Evolutionary conservation across 2,797 vertebrate genomes (phyloP).

Genomic region (Poecilia velifera): DNA sequence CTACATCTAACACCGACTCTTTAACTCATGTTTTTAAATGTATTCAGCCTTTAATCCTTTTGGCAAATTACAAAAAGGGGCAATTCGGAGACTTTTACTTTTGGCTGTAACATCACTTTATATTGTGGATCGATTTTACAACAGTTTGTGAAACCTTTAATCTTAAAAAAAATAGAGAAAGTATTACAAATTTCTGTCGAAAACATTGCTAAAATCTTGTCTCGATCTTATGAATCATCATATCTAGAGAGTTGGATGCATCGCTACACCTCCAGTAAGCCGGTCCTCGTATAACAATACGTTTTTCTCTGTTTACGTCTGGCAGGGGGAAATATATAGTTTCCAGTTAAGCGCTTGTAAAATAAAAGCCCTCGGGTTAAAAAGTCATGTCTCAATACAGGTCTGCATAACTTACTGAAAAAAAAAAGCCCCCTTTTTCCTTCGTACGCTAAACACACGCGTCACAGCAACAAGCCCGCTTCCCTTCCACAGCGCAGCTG

Average conservation of each 20-base stretch:
- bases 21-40: not conserved
- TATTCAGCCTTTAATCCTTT: not conserved
- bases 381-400: not conserved
- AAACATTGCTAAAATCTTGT: not conserved
- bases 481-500: not conserved
- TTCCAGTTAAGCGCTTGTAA: not conserved
- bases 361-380: not conserved
- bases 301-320: not conserved
- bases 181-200: not conserved
- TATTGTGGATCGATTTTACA: not conserved
- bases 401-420: not conserved
- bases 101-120: not conserved
- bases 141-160: not conserved
- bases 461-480: not conserved
- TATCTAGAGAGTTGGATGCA: not conserved
- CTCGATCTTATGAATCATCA: not conserved
- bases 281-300: not conserved
- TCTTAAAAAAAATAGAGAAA: not conserved
- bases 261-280: not conserved
- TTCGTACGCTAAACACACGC: not conserved
- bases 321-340: not conserved
- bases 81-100: not conserved
- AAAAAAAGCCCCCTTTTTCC: not conserved
- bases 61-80: not conserved
- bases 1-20: not conserved